Base-by-base conservation (phyloP, 2,888 invertebrate genomes). In the Drosophila pullipes region DNA sequence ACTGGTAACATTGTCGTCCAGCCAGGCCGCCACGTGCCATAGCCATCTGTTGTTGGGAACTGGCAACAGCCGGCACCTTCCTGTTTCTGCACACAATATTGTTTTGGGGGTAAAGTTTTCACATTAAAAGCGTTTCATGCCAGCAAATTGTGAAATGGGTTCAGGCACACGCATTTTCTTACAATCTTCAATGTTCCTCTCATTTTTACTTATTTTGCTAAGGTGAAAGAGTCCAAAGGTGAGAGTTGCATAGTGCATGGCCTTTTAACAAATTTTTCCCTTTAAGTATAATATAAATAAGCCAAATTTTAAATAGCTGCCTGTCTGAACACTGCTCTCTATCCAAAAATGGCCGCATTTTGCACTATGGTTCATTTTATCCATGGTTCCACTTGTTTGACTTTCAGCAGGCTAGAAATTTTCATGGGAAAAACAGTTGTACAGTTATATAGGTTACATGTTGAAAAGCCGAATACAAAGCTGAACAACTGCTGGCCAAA, bases 51-150 rank as follows among this genome's bases (percentile, higher is more conserved):
- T 81, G 72, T 74, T 53, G 30, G 54, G 55, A 25, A 54, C 52
- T 57, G 75, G 61, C 49, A 69, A 53, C 76, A 53, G 41, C 52
- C 60, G 64, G 53, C 76, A 76, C 39, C 58, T 65, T 69, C 37
- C 62, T 67, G 74, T 65, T 69, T 22, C 59, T 58, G 68, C 62
- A 62, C 60, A 61, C 44, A 67, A 75, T 79, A 75, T 79, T 65
- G 65, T 62, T 76, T 47, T 60, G 28, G 50, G 57, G 41, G 54
- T 37, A 81, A 85, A 85, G 84, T 85, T 85, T 85, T 90, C 84
- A 78, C 85, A 85, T 85, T 85, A 85, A 85, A 85, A 90, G 69
- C 89, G 65, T 90, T 85, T 88, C 90, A 77, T 59, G 83, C 80
- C 74, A 65, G 71, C 71, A 89, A 88, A 85, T 89, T 85, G 78